Evolutionary conservation across 1,140 invertebrate species (phyloP).

Genomic region (Zophobas atratus): DNA sequence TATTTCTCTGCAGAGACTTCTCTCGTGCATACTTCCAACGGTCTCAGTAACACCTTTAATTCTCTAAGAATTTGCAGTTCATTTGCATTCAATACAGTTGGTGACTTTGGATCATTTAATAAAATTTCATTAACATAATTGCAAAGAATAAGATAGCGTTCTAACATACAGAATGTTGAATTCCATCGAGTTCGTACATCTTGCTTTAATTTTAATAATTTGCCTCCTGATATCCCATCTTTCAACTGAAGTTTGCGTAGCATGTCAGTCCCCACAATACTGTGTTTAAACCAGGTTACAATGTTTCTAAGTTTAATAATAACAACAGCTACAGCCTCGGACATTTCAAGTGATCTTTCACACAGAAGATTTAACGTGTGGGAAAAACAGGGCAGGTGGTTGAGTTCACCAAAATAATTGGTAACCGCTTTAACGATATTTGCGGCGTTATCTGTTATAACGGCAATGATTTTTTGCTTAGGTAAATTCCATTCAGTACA

Average conservation of each 20-base stretch:
- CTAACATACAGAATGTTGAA: constrained; percentile 65
- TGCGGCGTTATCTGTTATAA: constrained; percentile 66
- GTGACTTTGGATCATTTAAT: constrained; percentile 60
- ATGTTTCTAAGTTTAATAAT: constrained; percentile 64
- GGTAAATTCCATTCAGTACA: constrained; percentile 62
- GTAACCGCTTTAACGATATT: constrained; percentile 66
- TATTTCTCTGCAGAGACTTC: constrained; percentile 9
- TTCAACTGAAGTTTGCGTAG: constrained; percentile 57
- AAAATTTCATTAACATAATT: constrained; percentile 63
- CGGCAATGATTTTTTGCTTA: constrained; percentile 61
- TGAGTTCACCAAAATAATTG: constrained; percentile 63
- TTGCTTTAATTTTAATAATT: constrained; percentile 60
- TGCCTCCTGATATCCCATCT: background rate
- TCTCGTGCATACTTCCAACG: background rate
- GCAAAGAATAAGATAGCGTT: constrained; percentile 64
- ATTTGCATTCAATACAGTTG: constrained; percentile 49
- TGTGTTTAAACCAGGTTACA: constrained; percentile 67
- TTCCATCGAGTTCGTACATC: constrained; percentile 65
- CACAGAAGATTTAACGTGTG: constrained; percentile 62
- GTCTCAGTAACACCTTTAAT: background rate
- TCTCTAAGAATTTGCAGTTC: background rate
- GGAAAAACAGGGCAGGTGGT: constrained; percentile 65
- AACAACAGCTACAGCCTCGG: constrained; percentile 45
- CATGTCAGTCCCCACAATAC: constrained; percentile 62
- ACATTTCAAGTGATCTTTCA: constrained; percentile 40